Base-by-base conservation (phyloP, 2,888 invertebrate species). In the Orchesella flavescens region DNA sequence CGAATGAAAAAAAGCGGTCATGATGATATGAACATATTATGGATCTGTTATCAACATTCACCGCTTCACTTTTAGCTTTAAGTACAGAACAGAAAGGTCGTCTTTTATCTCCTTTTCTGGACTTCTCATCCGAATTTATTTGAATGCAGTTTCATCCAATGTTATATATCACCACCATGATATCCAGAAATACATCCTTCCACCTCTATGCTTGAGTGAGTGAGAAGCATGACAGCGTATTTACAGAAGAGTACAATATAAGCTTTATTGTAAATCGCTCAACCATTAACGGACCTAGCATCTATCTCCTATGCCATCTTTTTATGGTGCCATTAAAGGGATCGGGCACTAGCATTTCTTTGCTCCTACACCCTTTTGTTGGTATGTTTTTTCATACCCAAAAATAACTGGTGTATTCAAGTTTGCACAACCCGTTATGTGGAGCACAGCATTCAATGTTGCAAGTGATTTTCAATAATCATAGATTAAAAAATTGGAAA, bases 191-290 rank as follows among this genome's bases (percentile, higher is more conserved):
- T n/a, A 10, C 23, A 59, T 63, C n/a, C 65, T 53, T 73, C 66
- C 23, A 43, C 34, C 68, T 68, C 69, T 74, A 19, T 74, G 81
- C 81, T 61, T 81, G 74, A 68, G 49, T 61, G 74, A 23, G 24
- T 69, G 49, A 59, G 43, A 65, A 66, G 46, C 68, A 80, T 80
- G 71, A 21, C 21, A 69, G 55, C 65, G 10, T 19, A 21, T n/a
- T 68, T 46, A 46, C 44, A 43, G 19, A 49, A 1, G 69, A n/a
- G 46, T 19, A 21, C 17, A 44, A 57, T 34, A 55, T 34, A 7
- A 34, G 13, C 46, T 76, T 75, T 71, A 82, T 82, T 82, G 82
- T 82, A 71, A 76, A 63, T 46, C 82, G 24, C 17, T 76, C 75
- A 71, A 82, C 63, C 82, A 65, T 53, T 21, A 61, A 59, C 46